Conservation (phyloP, 2,797 vertebrate species). For the Enteromius fasciolatus region DNA sequence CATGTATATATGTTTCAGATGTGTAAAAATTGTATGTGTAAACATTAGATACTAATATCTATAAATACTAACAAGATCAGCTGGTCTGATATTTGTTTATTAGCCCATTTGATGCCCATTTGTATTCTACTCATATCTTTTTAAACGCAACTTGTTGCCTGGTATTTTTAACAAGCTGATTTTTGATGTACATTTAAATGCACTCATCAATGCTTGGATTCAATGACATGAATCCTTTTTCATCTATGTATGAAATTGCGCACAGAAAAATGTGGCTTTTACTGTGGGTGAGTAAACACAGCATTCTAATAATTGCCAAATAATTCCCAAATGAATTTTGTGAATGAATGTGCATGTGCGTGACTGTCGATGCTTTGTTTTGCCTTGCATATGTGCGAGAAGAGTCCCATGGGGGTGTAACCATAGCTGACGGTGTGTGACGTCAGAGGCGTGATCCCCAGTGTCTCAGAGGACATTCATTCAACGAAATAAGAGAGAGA, state of each 20-base stretch:
- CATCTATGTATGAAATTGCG: background rate
- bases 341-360: slow-evolving; percentile 26
- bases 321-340: slow-evolving; percentile 24
- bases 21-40: background rate
- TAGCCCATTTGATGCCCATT: background rate
- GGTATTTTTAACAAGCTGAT: background rate
- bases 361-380: slow-evolving; percentile 49
- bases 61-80: background rate
- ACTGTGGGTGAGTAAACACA: background rate
- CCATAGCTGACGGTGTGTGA: slow-evolving; percentile 77
- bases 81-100: background rate
- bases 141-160: background rate
- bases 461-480: slow-evolving; percentile 72
- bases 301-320: slow-evolving; percentile 10
- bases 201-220: background rate
- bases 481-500: slow-evolving; percentile 73
- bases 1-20: background rate
- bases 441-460: slow-evolving; percentile 70
- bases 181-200: background rate
- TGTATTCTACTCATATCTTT: background rate
- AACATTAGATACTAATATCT: background rate
- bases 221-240: background rate
- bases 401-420: slow-evolving; percentile 74
- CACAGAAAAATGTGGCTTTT: background rate
- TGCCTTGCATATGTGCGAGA: slow-evolving; percentile 40